Evolutionary conservation across 2,888 invertebrate species (phyloP).

Genomic region (Mantis religiosa): DNA sequence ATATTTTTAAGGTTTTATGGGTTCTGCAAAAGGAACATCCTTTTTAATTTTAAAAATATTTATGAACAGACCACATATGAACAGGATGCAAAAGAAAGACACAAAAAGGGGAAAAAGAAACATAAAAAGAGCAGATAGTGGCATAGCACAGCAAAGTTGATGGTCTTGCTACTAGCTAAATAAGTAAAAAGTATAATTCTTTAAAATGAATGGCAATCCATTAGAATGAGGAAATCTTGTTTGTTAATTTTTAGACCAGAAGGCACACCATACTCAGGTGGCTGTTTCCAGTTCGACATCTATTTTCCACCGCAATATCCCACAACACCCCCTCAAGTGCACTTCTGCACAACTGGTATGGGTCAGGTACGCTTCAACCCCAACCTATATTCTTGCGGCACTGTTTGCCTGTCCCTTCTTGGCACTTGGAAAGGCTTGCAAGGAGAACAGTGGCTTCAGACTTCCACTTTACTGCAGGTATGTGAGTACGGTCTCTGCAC

Average conservation of each 20-base stretch:
- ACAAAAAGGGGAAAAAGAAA: too few species aligned
- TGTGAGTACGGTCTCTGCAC: neutral
- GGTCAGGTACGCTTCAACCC: conserved; percentile 31
- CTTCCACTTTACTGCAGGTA: conserved; percentile 30
- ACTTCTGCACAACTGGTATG: conserved; percentile 30
- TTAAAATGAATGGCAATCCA: too few species aligned
- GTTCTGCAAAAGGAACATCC: too few species aligned
- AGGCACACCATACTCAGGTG: conserved; percentile 31
- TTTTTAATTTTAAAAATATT: too few species aligned
- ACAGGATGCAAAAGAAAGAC: too few species aligned
- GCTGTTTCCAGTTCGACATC: conserved; percentile 32
- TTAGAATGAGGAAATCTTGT: too few species aligned
- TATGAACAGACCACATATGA: too few species aligned
- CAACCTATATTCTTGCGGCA: conserved; percentile 30
- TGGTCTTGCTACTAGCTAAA: too few species aligned
- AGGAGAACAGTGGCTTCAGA: conserved; percentile 30
- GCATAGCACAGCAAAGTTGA: too few species aligned
- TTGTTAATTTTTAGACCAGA: conserved; percentile 25
- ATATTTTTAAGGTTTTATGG: too few species aligned
- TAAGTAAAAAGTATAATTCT: too few species aligned
- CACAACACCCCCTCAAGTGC: conserved; percentile 27
- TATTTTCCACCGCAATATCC: conserved; percentile 29
- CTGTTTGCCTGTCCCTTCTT: conserved; percentile 31
- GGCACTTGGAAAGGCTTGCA: conserved; percentile 29
- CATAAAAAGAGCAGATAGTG: too few species aligned